These are phyloP conservation scores for Bergia sp. DNA, from an alignment of 92 coral and sea anemone genomes.

Conservation along the genomic window DNA sequence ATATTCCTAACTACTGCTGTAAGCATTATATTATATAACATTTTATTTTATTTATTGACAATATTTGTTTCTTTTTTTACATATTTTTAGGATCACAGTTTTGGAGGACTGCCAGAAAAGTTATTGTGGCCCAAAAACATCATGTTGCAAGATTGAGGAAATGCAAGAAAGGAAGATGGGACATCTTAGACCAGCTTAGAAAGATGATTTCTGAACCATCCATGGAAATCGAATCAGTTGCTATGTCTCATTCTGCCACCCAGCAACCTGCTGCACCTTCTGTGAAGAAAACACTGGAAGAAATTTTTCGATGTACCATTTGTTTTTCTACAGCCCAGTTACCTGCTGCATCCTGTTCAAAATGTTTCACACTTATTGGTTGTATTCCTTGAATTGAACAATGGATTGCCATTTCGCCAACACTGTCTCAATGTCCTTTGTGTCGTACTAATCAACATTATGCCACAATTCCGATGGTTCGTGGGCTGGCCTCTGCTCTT, in stretches of 20 bases:
- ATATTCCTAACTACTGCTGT: too few relatives aligned
- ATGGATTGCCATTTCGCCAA: constrained; percentile 53
- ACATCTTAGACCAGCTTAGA: constrained; percentile 35
- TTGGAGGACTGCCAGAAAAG: constrained; percentile 45
- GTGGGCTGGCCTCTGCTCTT: constrained; percentile 49
- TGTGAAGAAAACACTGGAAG: constrained; percentile 11
- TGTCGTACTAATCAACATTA: constrained; percentile 53
- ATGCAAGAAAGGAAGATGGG: constrained; percentile 28
- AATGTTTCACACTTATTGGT: constrained; percentile 63
- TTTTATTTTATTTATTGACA: constrained; percentile 8
- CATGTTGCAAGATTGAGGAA: constrained; percentile 26
- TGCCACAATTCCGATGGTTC: constrained; percentile 57
- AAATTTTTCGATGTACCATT: constrained; percentile 26
- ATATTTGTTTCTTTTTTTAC: neutral
- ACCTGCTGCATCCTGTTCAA: constrained; percentile 64
- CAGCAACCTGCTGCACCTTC: constrained; percentile 20
- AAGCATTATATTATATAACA: neutral
- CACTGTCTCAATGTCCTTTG: constrained; percentile 56
- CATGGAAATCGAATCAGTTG: constrained; percentile 31
- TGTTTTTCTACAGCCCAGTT: constrained; percentile 33
- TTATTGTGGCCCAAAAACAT: constrained; percentile 12
- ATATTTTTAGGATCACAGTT: constrained; percentile 44
- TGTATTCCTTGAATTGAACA: constrained; percentile 65
- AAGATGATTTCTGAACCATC: constrained; percentile 44
- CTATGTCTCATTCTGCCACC: constrained; percentile 13